Conservation (phyloP, 2,888 invertebrate genomes). For the Drepana falcataria region DNA sequence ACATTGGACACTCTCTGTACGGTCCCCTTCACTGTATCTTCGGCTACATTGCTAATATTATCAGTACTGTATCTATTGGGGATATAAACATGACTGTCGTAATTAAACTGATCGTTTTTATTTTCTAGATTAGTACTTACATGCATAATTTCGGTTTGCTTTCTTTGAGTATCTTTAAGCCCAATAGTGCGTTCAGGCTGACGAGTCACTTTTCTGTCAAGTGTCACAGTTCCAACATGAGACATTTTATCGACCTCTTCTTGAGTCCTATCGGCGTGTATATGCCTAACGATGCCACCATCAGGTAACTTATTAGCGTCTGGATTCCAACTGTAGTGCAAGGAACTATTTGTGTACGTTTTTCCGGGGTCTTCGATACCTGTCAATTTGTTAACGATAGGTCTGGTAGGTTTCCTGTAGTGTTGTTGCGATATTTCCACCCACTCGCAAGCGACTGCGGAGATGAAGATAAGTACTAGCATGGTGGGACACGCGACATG, state of each 20-base stretch:
- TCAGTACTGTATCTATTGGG: not conserved
- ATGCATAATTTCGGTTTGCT: too few relatives aligned
- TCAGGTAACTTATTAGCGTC: slow-evolving; percentile 1
- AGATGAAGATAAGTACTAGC: slow-evolving; percentile 33
- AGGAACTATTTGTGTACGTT: slow-evolving; percentile 39
- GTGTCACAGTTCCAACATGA: not conserved
- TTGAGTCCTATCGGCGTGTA: not conserved
- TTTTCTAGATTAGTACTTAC: not conserved
- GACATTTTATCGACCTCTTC: not conserved
- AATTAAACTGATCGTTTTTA: not conserved
- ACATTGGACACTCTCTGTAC: slow-evolving; percentile 38
- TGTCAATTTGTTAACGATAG: slow-evolving; percentile 5
- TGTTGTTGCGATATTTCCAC: slow-evolving; percentile 65
- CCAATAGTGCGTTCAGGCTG: not conserved
- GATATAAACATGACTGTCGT: not conserved
- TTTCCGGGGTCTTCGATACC: slow-evolving; percentile 16
- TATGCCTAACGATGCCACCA: not conserved
- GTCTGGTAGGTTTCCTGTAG: slow-evolving; percentile 38
- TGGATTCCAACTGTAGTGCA: slow-evolving; percentile 19
- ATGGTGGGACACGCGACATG: slow-evolving; percentile 22
- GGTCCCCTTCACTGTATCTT: slow-evolving; percentile 19
- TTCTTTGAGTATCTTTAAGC: not conserved
- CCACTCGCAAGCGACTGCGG: slow-evolving; percentile 48
- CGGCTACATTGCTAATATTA: slow-evolving; percentile 1
- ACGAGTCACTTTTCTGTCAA: not conserved